phyloP scores from a whole-genome alignment of 2,797 vertebrate species.

The Chaetophractus vellerosus region DNA sequence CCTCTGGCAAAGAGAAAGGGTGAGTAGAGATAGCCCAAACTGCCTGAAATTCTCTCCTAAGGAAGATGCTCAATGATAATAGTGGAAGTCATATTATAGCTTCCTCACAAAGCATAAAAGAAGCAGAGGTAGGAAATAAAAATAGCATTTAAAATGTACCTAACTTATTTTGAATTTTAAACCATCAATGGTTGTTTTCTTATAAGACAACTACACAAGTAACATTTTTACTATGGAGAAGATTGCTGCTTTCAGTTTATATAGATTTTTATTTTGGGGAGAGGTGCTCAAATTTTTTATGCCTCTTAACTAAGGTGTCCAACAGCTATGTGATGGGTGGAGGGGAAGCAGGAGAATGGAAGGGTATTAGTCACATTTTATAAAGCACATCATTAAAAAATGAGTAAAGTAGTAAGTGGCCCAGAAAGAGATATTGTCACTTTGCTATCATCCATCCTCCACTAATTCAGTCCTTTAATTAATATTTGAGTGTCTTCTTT shows the following conservation, averaged over 20 bases:
- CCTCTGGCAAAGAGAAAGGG: constrained; percentile 11
- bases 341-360: not conserved
- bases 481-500: not conserved
- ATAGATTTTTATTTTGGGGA: not conserved
- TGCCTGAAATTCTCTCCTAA: constrained; percentile 32
- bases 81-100: not conserved
- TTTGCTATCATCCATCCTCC: not conserved
- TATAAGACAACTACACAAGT: not conserved
- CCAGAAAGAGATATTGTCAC: not conserved
- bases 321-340: not conserved
- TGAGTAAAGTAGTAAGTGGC: not conserved
- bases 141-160: not conserved
- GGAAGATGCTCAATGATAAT: not conserved
- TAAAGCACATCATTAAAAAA: not conserved
- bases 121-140: not conserved
- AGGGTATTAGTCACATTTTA: not conserved
- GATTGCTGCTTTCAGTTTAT: constrained; percentile 17
- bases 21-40: constrained; percentile 57
- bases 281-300: not conserved
- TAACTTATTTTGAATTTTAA: constrained; percentile 7
- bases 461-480: not conserved
- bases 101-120: not conserved
- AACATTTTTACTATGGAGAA: not conserved
- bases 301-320: not conserved
- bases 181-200: not conserved